These are phyloP conservation scores for Syngnathus typhle DNA, from an alignment of 2,113 vertebrate genomes.

Conservation along the genomic window DNA sequence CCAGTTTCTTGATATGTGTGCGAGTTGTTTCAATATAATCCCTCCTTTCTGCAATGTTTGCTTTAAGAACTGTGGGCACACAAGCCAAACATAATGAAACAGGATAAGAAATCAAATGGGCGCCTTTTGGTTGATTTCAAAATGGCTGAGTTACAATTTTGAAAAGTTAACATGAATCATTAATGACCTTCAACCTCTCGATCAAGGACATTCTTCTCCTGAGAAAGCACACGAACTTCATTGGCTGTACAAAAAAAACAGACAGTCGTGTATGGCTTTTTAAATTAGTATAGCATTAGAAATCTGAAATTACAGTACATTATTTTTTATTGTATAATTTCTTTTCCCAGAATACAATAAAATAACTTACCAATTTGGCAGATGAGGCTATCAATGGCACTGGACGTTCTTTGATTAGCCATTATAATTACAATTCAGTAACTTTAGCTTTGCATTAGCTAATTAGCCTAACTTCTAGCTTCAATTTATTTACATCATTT, in stretches of 20 bases:
- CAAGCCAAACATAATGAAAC: not conserved
- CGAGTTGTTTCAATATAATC: conserved; percentile 32
- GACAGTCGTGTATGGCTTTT: no score
- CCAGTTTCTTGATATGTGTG: conserved; percentile 41
- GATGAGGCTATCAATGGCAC: conserved; percentile 47
- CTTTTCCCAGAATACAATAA: not conserved
- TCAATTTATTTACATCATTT: not conserved
- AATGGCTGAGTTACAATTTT: not conserved
- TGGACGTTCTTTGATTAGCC: conserved; percentile 31
- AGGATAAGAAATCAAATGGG: not conserved
- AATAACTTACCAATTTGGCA: conserved; percentile 57
- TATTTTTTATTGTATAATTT: no score
- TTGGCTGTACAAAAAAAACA: conserved; percentile 45
- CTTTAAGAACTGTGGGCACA: conserved; percentile 46
- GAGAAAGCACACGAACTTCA: conserved; percentile 54
- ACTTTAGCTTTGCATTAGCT: not conserved
- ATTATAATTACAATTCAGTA: conserved; percentile 38
- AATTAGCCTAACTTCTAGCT: not conserved
- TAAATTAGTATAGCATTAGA: no score
- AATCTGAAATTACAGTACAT: no score
- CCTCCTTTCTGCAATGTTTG: conserved; percentile 49
- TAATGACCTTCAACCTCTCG: conserved; percentile 60
- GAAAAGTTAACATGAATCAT: not conserved
- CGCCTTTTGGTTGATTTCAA: not conserved
- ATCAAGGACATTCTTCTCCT: conserved; percentile 56